These are phyloP conservation scores for Nothoprocta perdicaria DNA, from an alignment of 2,113 vertebrate species.

Conservation along the genomic window DNA sequence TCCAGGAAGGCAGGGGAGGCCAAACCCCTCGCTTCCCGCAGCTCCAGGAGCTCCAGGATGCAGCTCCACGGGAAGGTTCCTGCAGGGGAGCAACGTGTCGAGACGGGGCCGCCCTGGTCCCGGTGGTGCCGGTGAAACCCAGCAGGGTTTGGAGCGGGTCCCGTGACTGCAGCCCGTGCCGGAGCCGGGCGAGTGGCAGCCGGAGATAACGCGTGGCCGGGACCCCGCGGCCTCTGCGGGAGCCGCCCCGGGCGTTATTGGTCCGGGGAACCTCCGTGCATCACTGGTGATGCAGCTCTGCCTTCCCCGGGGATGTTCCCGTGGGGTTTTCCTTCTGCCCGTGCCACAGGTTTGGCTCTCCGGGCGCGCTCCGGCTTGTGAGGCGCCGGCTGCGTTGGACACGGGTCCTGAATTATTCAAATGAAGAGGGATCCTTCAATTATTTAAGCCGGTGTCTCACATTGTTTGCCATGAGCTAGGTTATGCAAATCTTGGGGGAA, in stretches of 20 bases:
- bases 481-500: background rate
- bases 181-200: background rate
- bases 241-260: background rate
- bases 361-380: background rate
- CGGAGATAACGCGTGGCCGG: background rate
- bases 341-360: background rate
- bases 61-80: background rate
- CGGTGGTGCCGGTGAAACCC: background rate
- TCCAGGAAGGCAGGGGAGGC: slow-evolving; percentile 6
- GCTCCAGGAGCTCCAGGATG: background rate
- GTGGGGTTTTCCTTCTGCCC: background rate
- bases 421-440: background rate
- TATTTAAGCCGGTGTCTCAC: background rate
- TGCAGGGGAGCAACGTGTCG: background rate
- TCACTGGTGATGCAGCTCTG: background rate
- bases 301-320: fast-evolving
- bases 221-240: fast-evolving
- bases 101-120: background rate
- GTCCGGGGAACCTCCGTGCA: fast-evolving
- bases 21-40: background rate
- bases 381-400: background rate
- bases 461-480: background rate
- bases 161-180: fast-evolving
- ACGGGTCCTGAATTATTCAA: background rate
- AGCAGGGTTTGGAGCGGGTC: background rate